Evolutionary conservation across 2,113 vertebrate species (phyloP), one percentile per base, ranked within the genome.

Genomic region (Salvelinus alpinus): DNA sequence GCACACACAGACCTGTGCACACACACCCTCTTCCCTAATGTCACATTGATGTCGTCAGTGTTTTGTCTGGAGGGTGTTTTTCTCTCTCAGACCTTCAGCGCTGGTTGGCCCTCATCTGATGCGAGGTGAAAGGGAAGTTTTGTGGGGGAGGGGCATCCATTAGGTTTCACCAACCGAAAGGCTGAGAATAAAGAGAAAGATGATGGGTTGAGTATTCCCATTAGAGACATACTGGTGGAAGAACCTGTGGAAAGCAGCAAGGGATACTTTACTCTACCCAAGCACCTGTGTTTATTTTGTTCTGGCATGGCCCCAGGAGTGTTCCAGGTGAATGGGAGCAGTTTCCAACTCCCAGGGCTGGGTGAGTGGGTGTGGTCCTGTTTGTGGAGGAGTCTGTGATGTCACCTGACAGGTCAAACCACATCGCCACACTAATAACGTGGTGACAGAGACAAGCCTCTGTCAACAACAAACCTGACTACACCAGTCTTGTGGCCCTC

Each of bases 321-420:
- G 31, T 68, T 31, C 31, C 18, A 68, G 18, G 66, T 20, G 16
- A 38, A 34, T 68, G 16, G 29, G 29, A 11, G 16, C 31, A 31
- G 29, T 34, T 31, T 18, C 66, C 66, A 68, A 59, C 54, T 70
- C 12, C 66, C 66, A 6, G 57, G 68, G 24, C 64, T 14, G 76
- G 87, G 86, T 66, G 82, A 76, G 31, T 34, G 54, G 54, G 16
- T 57, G 59, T 8, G 59, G 79, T 0, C 72, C 9, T 24, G 72
- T 29, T 31, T 27, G n/a, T 38, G 62, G 14, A 3, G 12, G 57
- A 24, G 71, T 34, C 71, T 9, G 31, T 59, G 84, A 82, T 81
- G 82, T 79, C 13, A 90, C 80, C 85, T 34, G 80, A 90, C 91
- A 80, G 89, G 89, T 89, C 80, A 78, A 81, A 90, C 92, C 60